Percentiles rank a stretch among this genome's conserved stretches.
Conservation (phyloP, 2,113 vertebrate genomes). For the Geococcyx californianus region DNA sequence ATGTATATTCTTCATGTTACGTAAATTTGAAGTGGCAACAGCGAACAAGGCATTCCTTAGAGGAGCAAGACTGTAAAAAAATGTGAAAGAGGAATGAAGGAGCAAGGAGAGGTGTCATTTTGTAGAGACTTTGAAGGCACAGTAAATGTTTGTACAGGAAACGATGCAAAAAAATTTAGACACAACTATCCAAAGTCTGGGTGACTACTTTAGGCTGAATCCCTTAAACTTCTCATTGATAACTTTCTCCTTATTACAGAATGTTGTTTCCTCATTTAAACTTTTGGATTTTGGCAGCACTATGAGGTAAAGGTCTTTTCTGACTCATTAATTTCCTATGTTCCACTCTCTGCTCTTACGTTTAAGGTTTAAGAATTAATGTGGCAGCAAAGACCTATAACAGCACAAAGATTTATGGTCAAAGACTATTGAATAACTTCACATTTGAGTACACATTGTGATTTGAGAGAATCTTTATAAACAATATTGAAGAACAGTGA, state of each 20-base stretch:
- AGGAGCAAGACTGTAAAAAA: not conserved
- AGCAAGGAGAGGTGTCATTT: not conserved
- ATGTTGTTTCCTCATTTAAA: not conserved
- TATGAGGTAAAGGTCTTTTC: constrained; percentile 39
- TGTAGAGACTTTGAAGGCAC: not conserved
- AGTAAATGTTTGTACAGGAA: not conserved
- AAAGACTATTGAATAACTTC: not conserved
- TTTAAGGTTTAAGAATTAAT: constrained; percentile 16
- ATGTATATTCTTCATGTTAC: not conserved
- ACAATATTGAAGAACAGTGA: not conserved
- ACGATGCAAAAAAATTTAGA: not conserved
- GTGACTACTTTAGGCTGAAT: not conserved
- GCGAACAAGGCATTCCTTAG: not conserved
- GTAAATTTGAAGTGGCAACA: not conserved
- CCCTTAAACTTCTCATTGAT: not conserved
- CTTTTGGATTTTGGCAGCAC: not conserved
- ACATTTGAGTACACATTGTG: not conserved
- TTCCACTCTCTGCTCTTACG: not conserved
- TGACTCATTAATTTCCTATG: constrained; percentile 23
- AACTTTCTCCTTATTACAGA: not conserved
- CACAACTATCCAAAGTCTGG: not conserved
- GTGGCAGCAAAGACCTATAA: not conserved
- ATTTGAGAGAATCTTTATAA: not conserved
- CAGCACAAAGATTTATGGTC: not conserved
- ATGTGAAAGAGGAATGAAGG: not conserved